Base-by-base conservation (phyloP, 1,140 invertebrate genomes). In the Drosophila yakuba region DNA sequence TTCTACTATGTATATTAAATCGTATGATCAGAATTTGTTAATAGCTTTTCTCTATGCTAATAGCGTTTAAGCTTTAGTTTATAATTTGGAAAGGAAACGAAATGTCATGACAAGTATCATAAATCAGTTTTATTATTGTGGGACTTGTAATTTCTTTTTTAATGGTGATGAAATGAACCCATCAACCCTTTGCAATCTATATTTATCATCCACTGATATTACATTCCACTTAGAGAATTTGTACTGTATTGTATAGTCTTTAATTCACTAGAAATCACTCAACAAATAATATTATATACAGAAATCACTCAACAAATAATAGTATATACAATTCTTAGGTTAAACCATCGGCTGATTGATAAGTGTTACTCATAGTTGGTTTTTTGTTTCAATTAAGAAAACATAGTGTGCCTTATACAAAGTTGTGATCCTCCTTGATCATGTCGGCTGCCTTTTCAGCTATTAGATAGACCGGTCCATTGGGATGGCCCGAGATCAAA, bases 361-460 rank as follows among this genome's bases (percentile, higher is more conserved):
- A 25, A 25, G 23, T 25, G 23, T 25, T 25, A 25, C 23, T 4
- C 2, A 25, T 25, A 25, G 23, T 25, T 25, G 23, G 23, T 5
- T 25, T 25, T 20, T 17, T 17, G n/a, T 23, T 23, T 23, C 23
- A 23, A 2, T 32, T 32, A 32, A 32, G 28, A 48, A 11, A n/a
- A 48, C 4, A n/a, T 36, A 51, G 25, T 6, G 17, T 11, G 17
- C 17, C 2, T 5, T 25, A 61, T 6, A n/a, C 2, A 8, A 43
- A 72, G 15, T 66, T 71, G 25, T 91, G 71, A 74, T 94, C 94
- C 60, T 94, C 66, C 64, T 95, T 95, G 17, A 95, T 93, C 84
- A 95, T 93, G 78, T 96, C 95, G 0, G 95, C 93, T 0, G 93
- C 94, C 80, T 95, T 96, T 74, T 96, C 96, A 0, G 94, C 96